Percentiles rank a stretch among this genome's conserved stretches.
These are phyloP conservation scores for Drosophila buzzatii DNA, from an alignment of 2,888 invertebrate genomes.

Conservation along the genomic window DNA sequence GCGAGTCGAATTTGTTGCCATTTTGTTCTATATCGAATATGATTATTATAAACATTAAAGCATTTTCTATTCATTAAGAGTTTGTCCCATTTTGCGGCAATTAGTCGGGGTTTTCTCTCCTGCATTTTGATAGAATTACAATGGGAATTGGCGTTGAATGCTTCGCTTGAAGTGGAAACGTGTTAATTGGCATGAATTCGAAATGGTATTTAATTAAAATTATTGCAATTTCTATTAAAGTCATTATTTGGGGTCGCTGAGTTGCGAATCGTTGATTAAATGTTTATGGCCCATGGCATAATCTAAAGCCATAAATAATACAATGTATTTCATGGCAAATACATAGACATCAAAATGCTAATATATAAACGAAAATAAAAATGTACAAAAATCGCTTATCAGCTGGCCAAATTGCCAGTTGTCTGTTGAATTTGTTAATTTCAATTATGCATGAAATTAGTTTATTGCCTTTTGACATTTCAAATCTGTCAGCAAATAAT, in stretches of 20 bases:
- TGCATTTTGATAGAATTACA: slow-evolving; percentile 45
- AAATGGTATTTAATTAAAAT: slow-evolving; percentile 26
- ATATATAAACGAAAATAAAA: slow-evolving; percentile 26
- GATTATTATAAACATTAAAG: background rate
- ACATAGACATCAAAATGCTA: slow-evolving; percentile 20
- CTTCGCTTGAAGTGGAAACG: slow-evolving; percentile 60
- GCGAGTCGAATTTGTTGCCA: slow-evolving; percentile 40
- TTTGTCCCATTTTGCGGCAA: slow-evolving; percentile 30
- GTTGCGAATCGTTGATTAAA: slow-evolving; percentile 44
- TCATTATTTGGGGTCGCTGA: slow-evolving; percentile 42
- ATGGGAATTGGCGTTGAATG: slow-evolving; percentile 47
- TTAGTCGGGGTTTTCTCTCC: slow-evolving; percentile 38
- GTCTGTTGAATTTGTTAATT: slow-evolving; percentile 78
- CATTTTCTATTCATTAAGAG: slow-evolving; percentile 29
- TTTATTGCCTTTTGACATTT: slow-evolving; percentile 81
- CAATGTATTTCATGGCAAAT: slow-evolving; percentile 50
- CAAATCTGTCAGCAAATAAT: slow-evolving; percentile 45
- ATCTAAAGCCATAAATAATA: slow-evolving; percentile 52
- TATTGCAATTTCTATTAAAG: slow-evolving; percentile 42
- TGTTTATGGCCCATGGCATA: slow-evolving; percentile 32
- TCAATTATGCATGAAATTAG: slow-evolving; percentile 83
- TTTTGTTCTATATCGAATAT: slow-evolving; percentile 40
- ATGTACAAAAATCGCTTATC: slow-evolving; percentile 45
- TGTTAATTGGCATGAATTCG: slow-evolving; percentile 59
- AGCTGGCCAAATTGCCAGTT: slow-evolving; percentile 50